Conservation (phyloP, 2,797 vertebrate species). For the Cephalopachus bancanus region DNA sequence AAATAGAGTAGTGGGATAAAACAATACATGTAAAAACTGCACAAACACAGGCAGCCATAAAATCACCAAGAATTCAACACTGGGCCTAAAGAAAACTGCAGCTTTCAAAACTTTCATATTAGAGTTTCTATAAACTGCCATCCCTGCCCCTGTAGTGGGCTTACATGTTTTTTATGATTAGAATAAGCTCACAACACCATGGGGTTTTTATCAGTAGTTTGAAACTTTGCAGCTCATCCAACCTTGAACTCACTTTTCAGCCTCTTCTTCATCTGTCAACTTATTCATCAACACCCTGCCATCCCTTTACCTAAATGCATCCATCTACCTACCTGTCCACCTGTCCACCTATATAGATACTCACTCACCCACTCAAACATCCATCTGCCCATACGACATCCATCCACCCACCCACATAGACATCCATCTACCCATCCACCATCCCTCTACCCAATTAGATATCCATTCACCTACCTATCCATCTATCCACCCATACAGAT, state of each 20-base stretch:
- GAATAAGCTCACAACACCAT: background rate
- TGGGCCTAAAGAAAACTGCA: background rate
- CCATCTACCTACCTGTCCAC: too few species aligned
- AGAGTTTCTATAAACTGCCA: background rate
- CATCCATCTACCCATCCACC: too few species aligned
- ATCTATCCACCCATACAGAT: too few species aligned
- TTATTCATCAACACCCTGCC: too few species aligned
- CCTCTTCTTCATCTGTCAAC: background rate
- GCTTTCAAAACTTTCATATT: background rate
- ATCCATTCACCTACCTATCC: too few species aligned
- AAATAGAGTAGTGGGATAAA: background rate
- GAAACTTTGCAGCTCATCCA: background rate
- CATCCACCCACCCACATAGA: too few species aligned
- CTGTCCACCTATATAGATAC: too few species aligned
- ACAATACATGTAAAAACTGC: constrained; percentile 24
- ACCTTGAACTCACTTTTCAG: constrained; percentile 1
- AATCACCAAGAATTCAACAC: background rate
- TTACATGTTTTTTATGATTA: background rate
- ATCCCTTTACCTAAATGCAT: too few species aligned
- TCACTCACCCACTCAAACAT: too few species aligned
- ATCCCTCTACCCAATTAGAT: too few species aligned
- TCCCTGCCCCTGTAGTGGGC: background rate
- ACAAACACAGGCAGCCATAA: background rate
- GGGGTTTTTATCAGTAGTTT: constrained; percentile 26
- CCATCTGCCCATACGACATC: too few species aligned